Percentiles rank a stretch among this genome's conserved stretches.
These are phyloP conservation scores for Microtus oregoni DNA, from an alignment of 2,113 vertebrate species.

Conservation along the genomic window DNA sequence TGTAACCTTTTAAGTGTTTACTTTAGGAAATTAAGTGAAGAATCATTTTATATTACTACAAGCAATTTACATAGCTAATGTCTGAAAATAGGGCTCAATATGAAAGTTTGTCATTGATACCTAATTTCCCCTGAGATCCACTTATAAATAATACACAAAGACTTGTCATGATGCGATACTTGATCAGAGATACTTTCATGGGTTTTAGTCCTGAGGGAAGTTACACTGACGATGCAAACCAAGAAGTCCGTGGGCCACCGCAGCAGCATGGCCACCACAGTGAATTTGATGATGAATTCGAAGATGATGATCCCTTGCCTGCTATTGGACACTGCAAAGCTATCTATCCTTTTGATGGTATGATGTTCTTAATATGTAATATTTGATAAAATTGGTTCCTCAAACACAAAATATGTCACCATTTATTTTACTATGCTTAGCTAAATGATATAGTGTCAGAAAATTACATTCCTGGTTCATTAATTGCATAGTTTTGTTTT, in stretches of 20 bases:
- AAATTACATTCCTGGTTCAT: constrained; percentile 38
- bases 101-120: not conserved
- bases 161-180: constrained; percentile 7
- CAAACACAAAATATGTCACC: not conserved
- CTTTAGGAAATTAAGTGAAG: constrained; percentile 47
- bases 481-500: constrained; percentile 51
- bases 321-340: constrained; percentile 99
- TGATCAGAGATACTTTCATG: constrained; percentile 67
- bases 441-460: constrained; percentile 48
- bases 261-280: constrained; percentile 89
- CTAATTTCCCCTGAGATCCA: constrained; percentile 48
- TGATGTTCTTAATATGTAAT: constrained; percentile 57
- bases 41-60: constrained; percentile 49
- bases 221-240: constrained; percentile 96
- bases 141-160: not conserved
- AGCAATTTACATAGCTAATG: not conserved
- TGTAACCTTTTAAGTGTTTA: constrained; percentile 21
- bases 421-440: constrained; percentile 23
- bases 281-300: constrained; percentile 99
- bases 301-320: constrained; percentile 97
- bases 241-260: constrained; percentile 93
- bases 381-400: constrained; percentile 27
- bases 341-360: constrained; percentile 97
- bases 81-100: constrained; percentile 36
- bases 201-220: constrained; percentile 95